Evolutionary conservation across 2,888 invertebrate species (phyloP), one percentile per base, ranked within the genome.

Genomic region (Ommatoiulus sabulosus): DNA sequence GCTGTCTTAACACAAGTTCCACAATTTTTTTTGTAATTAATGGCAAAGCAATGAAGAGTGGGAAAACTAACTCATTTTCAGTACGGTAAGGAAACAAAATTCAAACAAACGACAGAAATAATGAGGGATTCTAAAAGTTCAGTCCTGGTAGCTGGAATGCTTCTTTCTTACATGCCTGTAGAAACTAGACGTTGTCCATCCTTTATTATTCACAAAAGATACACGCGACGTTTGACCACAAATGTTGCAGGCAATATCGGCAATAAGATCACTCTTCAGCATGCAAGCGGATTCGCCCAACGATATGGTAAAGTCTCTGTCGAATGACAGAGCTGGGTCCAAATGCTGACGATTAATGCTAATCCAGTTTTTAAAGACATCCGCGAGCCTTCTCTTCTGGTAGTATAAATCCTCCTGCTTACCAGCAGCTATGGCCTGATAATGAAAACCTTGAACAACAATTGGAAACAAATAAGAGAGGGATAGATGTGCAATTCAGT

Each of bases 151-250:
- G 35, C 15, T 20, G 5, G 63, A 5, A 8, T 63, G 63, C 20
- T 63, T 63, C 6, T 63, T 63, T 63, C 63, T n/a, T 63, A 63
- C 17, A 63, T 63, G 63, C 8, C 63, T 63, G 20, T 63, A 63
- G 20, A 63, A 63, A 63, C 63, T 63, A 20, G 63, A 63, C 7
- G 63, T 63, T 20, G 63, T 63, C 63, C 63, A 63, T 20, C 63
- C 63, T 63, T 63, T 63, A 20, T 63, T 63, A 63, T 63, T n/a
- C n/a, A 63, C 63, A 63, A 63, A 63, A 20, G 63, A 63, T 20
- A 63, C 63, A 5, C 63, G 63, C 20, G 8, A 63, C 63, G 63
- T 63, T 63, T 63, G 63, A 5, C 63, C 4, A 8, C 63, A 63
- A 63, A 63, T 63, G 20, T 63, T 63, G 63, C 63, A 63, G 20